A percentile compares a stretch with the other conserved stretches of the same genome.
These are phyloP conservation scores for Lycocorax pyrrhopterus DNA, from an alignment of 2,113 vertebrate species.

Conservation along the genomic window DNA sequence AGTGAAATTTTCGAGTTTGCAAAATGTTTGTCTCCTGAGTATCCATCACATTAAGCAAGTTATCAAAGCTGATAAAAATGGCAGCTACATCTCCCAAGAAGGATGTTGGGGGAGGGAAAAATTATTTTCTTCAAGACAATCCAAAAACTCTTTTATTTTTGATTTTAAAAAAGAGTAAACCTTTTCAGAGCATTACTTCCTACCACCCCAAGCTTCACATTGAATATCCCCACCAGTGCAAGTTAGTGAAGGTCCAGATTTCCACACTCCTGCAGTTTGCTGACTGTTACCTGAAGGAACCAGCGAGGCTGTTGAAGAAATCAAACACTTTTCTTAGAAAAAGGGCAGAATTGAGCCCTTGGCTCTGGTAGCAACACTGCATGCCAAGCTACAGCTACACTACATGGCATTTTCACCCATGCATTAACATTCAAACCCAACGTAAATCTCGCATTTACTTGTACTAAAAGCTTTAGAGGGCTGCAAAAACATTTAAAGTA, in stretches of 20 bases:
- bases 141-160: neutral
- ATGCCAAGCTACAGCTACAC: neutral
- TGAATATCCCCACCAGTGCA: neutral
- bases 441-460: neutral
- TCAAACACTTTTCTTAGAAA: neutral
- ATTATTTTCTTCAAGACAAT: neutral
- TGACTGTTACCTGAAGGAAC: neutral
- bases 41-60: neutral
- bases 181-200: neutral
- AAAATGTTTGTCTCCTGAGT: neutral
- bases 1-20: neutral
- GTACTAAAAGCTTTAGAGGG: neutral
- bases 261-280: neutral
- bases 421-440: neutral
- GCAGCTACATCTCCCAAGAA: neutral
- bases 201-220: neutral
- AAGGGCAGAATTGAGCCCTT: neutral
- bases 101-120: neutral
- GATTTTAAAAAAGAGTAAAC: neutral
- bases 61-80: neutral
- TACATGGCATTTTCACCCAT: neutral
- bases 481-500: slow-evolving; percentile 33
- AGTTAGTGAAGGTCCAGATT: neutral
- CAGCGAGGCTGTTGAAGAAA: neutral
- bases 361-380: neutral